A percentile compares a stretch with the other conserved stretches of the same genome.
These are phyloP conservation scores for Chromobotia macracanthus DNA, from an alignment of 2,797 vertebrate species.

Conservation along the genomic window DNA sequence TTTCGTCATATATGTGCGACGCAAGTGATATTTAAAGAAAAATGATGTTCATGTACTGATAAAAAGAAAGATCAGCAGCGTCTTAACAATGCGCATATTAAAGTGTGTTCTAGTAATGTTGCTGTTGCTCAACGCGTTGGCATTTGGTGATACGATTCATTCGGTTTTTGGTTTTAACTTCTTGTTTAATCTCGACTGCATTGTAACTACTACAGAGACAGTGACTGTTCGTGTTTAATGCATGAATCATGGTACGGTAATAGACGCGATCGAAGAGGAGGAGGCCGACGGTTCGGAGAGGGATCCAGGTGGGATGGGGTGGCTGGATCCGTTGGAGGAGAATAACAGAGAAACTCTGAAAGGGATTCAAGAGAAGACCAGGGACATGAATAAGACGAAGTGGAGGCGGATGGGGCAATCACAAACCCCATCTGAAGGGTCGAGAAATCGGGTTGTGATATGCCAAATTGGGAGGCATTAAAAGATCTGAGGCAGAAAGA, in stretches of 20 bases:
- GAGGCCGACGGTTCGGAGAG: slow-evolving; percentile 58
- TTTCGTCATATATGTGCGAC: slow-evolving; percentile 29
- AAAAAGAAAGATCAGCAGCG: too few relatives aligned
- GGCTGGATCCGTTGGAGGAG: slow-evolving; percentile 56
- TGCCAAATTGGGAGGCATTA: slow-evolving; percentile 86
- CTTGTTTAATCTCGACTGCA: neutral
- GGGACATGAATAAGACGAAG: slow-evolving; percentile 71
- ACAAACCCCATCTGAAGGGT: slow-evolving; percentile 80
- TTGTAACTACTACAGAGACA: too few relatives aligned
- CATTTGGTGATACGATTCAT: neutral
- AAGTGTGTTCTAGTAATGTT: too few relatives aligned
- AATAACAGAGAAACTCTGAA: slow-evolving; percentile 52
- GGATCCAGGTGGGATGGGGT: slow-evolving; percentile 71
- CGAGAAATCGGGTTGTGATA: slow-evolving; percentile 96
- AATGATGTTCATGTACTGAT: neutral
- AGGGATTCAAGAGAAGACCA: slow-evolving; percentile 64
- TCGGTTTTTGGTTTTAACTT: neutral
- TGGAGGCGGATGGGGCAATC: too few relatives aligned
- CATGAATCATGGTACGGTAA: slow-evolving; percentile 75
- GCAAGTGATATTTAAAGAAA: neutral
- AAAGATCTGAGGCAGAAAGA: slow-evolving; percentile 81
- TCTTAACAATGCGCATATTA: neutral
- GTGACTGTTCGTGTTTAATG: neutral
- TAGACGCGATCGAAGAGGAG: slow-evolving; percentile 67
- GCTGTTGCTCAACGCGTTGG: neutral